Conservation (phyloP, 2,888 invertebrate genomes). For the Nymphalis polychloros region DNA sequence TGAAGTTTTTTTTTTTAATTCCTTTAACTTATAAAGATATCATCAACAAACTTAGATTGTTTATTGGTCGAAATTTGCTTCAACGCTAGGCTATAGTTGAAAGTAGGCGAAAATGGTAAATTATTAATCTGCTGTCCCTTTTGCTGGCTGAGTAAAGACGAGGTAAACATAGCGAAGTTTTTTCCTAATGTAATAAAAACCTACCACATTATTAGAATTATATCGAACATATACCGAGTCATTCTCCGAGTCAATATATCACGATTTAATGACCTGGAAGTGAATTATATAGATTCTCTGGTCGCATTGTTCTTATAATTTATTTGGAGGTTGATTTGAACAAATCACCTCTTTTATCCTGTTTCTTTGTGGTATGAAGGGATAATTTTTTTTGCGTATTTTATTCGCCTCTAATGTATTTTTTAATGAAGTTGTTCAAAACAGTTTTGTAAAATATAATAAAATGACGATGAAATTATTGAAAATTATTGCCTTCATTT, state of each 20-base stretch:
- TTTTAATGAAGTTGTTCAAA: no score
- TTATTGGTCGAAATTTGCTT: no score
- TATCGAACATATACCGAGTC: constrained; percentile 46
- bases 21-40: no score
- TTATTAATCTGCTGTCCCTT: no score
- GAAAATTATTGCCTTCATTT: no score
- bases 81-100: no score
- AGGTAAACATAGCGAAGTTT: neutral
- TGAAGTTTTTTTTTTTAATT: no score
- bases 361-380: constrained; percentile 17
- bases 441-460: no score
- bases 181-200: constrained; percentile 16
- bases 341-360: constrained; percentile 47
- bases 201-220: constrained; percentile 26
- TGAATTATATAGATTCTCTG: constrained; percentile 66
- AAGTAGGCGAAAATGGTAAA: no score
- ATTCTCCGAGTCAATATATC: constrained; percentile 62
- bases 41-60: no score
- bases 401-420: no score
- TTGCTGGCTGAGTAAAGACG: neutral
- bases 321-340: constrained; percentile 61
- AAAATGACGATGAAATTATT: no score
- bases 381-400: neutral
- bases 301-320: constrained; percentile 58
- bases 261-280: constrained; percentile 69